phyloP scores from a whole-genome alignment of 2,888 invertebrate species.

The Himalopsyche japonica region DNA sequence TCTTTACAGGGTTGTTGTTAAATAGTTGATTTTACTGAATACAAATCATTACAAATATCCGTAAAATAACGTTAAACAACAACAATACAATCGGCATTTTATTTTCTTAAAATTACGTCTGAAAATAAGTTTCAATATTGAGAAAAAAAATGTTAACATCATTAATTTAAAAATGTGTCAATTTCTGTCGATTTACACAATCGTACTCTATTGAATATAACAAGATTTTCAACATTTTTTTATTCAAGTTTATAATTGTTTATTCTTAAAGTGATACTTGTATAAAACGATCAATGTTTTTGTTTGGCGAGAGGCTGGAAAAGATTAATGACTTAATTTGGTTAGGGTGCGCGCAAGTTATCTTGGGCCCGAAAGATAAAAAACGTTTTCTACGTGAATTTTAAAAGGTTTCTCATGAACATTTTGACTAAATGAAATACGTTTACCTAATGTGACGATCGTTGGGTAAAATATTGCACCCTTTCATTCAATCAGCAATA shows the following conservation, averaged over 20 bases:
- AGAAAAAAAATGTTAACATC: not conserved
- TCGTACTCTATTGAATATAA: not conserved
- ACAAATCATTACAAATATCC: not conserved
- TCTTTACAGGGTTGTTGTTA: too few relatives aligned
- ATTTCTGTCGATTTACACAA: not conserved
- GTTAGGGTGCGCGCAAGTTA: slow-evolving; percentile 5
- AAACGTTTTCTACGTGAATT: slow-evolving; percentile 15
- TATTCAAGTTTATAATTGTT: not conserved
- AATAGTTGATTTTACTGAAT: too few relatives aligned
- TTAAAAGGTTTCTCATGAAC: slow-evolving; percentile 17
- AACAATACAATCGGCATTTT: not conserved
- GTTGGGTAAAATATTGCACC: not conserved
- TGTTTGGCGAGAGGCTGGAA: not conserved
- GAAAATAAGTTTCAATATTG: not conserved
- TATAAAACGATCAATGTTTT: slow-evolving; percentile 27
- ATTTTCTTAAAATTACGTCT: not conserved
- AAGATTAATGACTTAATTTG: not conserved
- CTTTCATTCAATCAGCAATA: slow-evolving; percentile 7
- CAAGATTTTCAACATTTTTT: not conserved
- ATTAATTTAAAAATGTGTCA: not conserved
- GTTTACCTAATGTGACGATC: not conserved
- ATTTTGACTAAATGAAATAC: not conserved
- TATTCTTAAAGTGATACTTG: slow-evolving; percentile 4
- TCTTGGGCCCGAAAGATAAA: not conserved
- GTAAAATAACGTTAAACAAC: slow-evolving; percentile 30